Conservation (phyloP, 2,113 vertebrate species). For the Malurus elegans region DNA sequence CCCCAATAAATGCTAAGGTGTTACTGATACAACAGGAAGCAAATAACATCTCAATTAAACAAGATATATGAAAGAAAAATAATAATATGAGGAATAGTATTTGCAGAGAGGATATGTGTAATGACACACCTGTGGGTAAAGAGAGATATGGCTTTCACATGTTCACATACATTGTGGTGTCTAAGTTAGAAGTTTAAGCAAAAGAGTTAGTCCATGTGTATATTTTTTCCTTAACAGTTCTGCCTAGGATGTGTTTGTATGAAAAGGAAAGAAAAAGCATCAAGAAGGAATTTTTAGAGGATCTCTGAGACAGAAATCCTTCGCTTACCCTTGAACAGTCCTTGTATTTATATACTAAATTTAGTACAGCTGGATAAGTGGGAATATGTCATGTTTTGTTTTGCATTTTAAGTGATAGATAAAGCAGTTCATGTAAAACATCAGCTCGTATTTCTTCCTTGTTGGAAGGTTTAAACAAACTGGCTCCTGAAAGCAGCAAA, state of each 20-base stretch:
- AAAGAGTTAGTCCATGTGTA: neutral
- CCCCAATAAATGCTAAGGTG: neutral
- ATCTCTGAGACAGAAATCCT: neutral
- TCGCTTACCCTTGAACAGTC: neutral
- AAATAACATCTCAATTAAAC: neutral
- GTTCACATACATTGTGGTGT: rapidly evolving
- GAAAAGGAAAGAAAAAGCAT: neutral
- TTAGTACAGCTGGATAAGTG: neutral
- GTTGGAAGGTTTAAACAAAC: neutral
- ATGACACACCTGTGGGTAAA: neutral
- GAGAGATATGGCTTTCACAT: neutral
- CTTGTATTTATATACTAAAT: neutral
- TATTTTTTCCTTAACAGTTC: neutral
- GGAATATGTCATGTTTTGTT: neutral
- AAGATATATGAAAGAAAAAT: neutral
- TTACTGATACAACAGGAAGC: neutral
- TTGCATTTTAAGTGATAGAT: neutral
- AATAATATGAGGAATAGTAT: neutral
- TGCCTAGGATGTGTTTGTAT: neutral
- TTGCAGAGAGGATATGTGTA: neutral
- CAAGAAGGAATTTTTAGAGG: neutral
- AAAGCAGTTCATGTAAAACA: neutral
- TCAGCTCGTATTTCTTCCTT: neutral
- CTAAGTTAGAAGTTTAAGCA: neutral
- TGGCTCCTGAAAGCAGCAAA: neutral